A percentile compares a stretch with the other conserved stretches of the same genome.
phyloP scores from a whole-genome alignment of 53 echinoderm and acorn worm genomes.

The Temnopleurus reevesii region DNA sequence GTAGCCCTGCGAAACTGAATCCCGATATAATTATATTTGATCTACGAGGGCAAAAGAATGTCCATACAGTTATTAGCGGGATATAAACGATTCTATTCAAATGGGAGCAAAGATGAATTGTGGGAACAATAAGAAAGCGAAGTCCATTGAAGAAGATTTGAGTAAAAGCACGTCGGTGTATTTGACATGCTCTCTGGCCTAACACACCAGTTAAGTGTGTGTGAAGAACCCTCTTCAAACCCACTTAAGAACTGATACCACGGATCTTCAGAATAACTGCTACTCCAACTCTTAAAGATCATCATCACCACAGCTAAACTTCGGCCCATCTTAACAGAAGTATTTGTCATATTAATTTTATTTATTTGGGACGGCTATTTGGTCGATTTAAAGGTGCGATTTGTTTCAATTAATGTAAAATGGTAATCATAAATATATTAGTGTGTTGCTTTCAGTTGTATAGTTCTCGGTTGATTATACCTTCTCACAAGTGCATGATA shows the following conservation, averaged over 20 bases:
- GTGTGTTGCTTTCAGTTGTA: no score
- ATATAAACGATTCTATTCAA: slow-evolving; percentile 40
- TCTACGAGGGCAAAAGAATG: slow-evolving; percentile 14
- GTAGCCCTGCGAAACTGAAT: no score
- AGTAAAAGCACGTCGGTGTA: slow-evolving; percentile 2
- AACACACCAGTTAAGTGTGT: neutral
- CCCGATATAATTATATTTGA: neutral
- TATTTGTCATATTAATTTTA: no score
- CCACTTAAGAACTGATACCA: slow-evolving; percentile 5
- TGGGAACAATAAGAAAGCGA: slow-evolving; percentile 4
- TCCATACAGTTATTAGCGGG: neutral
- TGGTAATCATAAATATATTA: no score
- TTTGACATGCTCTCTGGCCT: slow-evolving; percentile 9
- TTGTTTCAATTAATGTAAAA: no score
- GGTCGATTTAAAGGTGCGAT: no score
- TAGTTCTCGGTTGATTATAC: no score
- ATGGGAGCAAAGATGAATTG: slow-evolving; percentile 41
- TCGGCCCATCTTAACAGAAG: no score
- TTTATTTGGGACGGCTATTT: no score
- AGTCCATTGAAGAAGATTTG: slow-evolving; percentile 22
- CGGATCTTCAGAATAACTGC: slow-evolving; percentile 35
- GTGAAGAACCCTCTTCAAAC: slow-evolving; percentile 36
- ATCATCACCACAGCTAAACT: no score
- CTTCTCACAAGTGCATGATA: no score
- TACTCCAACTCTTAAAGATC: neutral